phyloP scores from a whole-genome alignment of 2,113 vertebrate genomes.

The Phalacrocorax pelagicus region DNA sequence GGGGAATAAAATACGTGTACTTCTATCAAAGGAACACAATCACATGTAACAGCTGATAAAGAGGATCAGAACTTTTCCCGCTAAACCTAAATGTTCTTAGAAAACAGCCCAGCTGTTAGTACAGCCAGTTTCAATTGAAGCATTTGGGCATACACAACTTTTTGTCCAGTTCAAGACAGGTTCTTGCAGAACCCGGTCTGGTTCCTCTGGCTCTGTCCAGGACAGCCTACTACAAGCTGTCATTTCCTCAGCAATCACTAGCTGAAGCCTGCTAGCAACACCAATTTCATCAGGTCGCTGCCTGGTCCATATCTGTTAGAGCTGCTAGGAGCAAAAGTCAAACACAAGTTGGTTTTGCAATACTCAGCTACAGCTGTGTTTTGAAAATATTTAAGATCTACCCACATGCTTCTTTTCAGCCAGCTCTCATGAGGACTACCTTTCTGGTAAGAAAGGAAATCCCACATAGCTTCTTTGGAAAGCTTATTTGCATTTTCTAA shows the following conservation, averaged over 20 bases:
- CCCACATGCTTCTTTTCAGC: background rate
- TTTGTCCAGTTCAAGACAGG: background rate
- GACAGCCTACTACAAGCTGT: background rate
- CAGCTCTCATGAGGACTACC: background rate
- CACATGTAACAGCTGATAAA: rapidly evolving
- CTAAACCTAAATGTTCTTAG: background rate
- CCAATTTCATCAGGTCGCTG: background rate
- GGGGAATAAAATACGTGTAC: background rate
- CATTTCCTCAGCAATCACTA: background rate
- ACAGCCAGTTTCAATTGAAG: background rate
- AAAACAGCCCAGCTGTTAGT: rapidly evolving
- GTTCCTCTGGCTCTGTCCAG: background rate
- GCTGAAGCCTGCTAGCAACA: background rate
- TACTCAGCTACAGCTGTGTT: background rate
- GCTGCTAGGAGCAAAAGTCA: background rate
- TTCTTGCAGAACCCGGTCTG: background rate
- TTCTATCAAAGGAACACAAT: background rate
- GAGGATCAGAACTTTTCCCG: background rate
- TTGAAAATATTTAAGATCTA: background rate
- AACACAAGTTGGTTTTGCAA: background rate
- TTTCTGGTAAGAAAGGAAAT: background rate
- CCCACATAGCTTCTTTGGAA: background rate
- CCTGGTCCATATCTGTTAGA: background rate
- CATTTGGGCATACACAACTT: background rate
- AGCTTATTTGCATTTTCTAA: background rate